Conservation (phyloP, 2,888 invertebrate genomes). For the Neocrepidodera transversa region DNA sequence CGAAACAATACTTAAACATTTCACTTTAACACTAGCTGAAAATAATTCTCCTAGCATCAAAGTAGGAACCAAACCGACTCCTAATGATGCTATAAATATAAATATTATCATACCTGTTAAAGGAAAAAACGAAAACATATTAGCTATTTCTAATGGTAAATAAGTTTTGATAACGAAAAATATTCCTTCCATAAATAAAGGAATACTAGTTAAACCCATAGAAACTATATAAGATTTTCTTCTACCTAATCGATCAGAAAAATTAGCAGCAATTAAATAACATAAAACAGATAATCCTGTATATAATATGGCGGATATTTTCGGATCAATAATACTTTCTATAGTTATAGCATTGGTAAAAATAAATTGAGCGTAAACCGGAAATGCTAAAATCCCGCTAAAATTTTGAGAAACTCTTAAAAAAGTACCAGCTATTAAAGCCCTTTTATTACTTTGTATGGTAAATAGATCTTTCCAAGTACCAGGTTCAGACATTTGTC, state of each 20-base stretch:
- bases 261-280: conserved; percentile 22
- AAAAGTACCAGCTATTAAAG: conserved; percentile 47
- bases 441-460: conserved; percentile 48
- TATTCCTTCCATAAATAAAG: conserved; percentile 23
- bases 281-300: conserved; percentile 26
- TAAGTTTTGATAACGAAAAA: conserved; percentile 35
- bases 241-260: conserved; percentile 33
- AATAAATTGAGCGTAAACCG: conserved; percentile 44
- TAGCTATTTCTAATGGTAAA: conserved; percentile 18
- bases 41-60: conserved; percentile 49
- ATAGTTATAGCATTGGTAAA: conserved; percentile 45
- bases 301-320: conserved; percentile 27
- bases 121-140: conserved; percentile 45
- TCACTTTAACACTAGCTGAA: conserved; percentile 47
- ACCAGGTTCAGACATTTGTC: conserved; percentile 53
- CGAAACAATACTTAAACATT: conserved; percentile 44
- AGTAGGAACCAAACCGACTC: conserved; percentile 49
- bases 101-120: conserved; percentile 48
- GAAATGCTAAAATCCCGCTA: conserved; percentile 48
- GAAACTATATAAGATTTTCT: conserved; percentile 34
- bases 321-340: conserved; percentile 46
- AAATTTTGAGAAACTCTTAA: conserved; percentile 52
- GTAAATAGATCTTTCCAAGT: conserved; percentile 50
- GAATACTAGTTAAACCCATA: conserved; percentile 17
- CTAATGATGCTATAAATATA: conserved; percentile 44